phyloP scores from a whole-genome alignment of 2,888 invertebrate genomes.

The Mechanitis mazaeus region DNA sequence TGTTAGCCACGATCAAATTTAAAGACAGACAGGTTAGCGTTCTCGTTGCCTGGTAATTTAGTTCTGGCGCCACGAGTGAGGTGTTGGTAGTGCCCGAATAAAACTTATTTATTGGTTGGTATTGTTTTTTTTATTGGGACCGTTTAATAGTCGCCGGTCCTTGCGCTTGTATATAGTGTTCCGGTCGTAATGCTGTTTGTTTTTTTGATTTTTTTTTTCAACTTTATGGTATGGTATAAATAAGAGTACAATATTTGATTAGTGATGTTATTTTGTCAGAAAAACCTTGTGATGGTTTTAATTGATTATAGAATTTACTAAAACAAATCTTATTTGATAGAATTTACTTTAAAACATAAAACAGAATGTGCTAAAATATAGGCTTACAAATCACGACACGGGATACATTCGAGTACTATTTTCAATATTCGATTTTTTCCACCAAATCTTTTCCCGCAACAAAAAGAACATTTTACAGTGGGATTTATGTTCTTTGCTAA shows the following conservation, averaged over 20 bases:
- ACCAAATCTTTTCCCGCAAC: conserved; percentile 20
- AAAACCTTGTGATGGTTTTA: neutral
- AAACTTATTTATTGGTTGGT: conserved; percentile 44
- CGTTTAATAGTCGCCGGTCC: conserved; percentile 30
- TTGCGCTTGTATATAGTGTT: conserved; percentile 27
- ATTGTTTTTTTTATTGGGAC: conserved; percentile 38
- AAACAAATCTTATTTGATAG: no score
- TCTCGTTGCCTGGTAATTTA: conserved; percentile 64
- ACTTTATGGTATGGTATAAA: conserved; percentile 9
- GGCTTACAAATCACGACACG: neutral
- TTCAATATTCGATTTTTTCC: conserved; percentile 20
- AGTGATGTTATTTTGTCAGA: neutral
- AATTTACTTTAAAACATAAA: no score
- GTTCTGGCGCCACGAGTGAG: conserved; percentile 62
- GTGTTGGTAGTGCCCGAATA: conserved; percentile 55
- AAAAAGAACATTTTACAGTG: conserved; percentile 27
- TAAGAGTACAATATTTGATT: neutral
- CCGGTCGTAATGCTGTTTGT: conserved; percentile 27
- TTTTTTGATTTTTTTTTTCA: conserved; percentile 15
- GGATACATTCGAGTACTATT: conserved; percentile 6
- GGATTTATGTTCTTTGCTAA: conserved; percentile 37
- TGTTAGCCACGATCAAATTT: conserved; percentile 74
- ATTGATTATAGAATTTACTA: no score
- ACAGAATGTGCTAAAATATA: neutral
- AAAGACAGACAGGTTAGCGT: conserved; percentile 70